Percentiles rank a stretch among this genome's conserved stretches.
Evolutionary conservation across 2,797 vertebrate genomes (phyloP).

Genomic region (Acanthurus tractus): DNA sequence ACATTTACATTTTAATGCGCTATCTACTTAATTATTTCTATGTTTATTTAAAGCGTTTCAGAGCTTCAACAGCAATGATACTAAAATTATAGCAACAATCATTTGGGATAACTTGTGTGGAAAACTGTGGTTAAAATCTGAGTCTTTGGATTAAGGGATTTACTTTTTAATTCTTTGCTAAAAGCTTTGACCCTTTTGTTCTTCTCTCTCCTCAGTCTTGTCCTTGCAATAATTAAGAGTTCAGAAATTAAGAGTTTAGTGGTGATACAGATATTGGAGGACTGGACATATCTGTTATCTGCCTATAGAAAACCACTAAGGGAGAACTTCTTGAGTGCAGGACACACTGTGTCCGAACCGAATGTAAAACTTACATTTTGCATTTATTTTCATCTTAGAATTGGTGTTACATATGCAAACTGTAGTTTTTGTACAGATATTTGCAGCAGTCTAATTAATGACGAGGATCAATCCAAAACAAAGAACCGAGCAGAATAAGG

Average conservation of each 20-base stretch:
- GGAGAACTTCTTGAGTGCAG: neutral
- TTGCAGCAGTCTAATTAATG: neutral
- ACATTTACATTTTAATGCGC: constrained; percentile 7
- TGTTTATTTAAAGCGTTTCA: neutral
- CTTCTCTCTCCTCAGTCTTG: neutral
- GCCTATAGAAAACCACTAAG: neutral
- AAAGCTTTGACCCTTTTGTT: neutral
- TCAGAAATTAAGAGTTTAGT: neutral
- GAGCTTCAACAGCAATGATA: too few species aligned
- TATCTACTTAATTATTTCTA: neutral
- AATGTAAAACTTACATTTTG: neutral
- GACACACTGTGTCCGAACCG: neutral
- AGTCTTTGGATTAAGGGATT: neutral
- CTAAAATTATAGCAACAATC: neutral
- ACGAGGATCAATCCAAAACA: neutral
- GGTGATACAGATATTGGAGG: neutral
- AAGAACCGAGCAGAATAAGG: neutral
- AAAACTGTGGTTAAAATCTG: neutral
- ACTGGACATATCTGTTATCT: neutral
- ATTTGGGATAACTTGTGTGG: neutral
- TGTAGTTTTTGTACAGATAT: neutral
- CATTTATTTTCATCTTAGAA: constrained; percentile 9
- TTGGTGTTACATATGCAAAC: neutral
- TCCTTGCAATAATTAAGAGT: neutral
- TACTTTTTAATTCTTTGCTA: neutral